Conservation (phyloP, 2,797 vertebrate species). For the Hybognathus amarus region DNA sequence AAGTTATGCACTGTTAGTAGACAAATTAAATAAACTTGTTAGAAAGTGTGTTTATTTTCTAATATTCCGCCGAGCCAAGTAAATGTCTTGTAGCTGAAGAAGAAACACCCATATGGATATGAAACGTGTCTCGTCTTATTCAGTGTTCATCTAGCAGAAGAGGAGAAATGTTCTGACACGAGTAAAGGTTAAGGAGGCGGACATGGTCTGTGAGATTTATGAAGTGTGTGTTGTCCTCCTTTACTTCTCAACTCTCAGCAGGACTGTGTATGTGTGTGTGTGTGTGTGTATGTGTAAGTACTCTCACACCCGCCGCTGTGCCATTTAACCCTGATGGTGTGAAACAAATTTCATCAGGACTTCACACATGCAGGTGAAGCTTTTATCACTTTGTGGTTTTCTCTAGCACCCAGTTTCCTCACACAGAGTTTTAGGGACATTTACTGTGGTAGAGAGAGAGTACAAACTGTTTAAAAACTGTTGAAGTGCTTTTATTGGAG, state of each 20-base stretch:
- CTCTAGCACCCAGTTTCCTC: slow-evolving; percentile 76
- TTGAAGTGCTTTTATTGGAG: slow-evolving; percentile 30
- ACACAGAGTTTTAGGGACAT: slow-evolving; percentile 54
- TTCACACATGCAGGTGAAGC: slow-evolving; percentile 82
- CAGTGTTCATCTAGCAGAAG: slow-evolving; percentile 28
- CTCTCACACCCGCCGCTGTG: slow-evolving; percentile 72
- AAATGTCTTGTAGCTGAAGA: background rate
- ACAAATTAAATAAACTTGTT: background rate
- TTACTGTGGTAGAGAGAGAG: background rate
- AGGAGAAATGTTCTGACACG: slow-evolving; percentile 34
- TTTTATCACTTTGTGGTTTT: slow-evolving; percentile 78
- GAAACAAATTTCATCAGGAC: slow-evolving; percentile 80
- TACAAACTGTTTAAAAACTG: slow-evolving; percentile 5
- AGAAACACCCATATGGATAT: background rate
- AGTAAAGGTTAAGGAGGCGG: slow-evolving; percentile 51
- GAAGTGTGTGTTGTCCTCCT: slow-evolving; percentile 34
- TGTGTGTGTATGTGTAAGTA: slow-evolving; percentile 57
- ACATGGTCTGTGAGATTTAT: slow-evolving; percentile 47
- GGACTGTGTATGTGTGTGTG: slow-evolving; percentile 24
- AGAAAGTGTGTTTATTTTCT: background rate
- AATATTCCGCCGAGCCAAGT: background rate
- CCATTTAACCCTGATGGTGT: slow-evolving; percentile 78
- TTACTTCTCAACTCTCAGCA: slow-evolving; percentile 10
- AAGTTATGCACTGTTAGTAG: background rate
- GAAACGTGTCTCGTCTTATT: slow-evolving; percentile 32